phyloP scores from a whole-genome alignment of 2,888 invertebrate genomes.

The Pyrrhosoma nymphula region DNA sequence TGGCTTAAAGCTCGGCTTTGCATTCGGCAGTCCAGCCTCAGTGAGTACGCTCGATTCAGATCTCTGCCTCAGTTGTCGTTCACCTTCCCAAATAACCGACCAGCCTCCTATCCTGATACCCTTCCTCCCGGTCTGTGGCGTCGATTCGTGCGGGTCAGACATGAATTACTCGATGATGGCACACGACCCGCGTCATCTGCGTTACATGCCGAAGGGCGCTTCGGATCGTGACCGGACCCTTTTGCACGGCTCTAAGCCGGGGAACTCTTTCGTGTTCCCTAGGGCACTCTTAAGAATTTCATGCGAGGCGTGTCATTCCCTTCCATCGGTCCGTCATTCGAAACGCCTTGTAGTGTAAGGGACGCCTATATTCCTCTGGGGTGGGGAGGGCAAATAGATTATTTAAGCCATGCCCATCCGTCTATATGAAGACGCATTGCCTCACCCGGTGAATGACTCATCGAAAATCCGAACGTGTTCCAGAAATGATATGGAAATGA shows the following conservation, averaged over 20 bases:
- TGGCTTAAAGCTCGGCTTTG: no score
- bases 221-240: neutral
- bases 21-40: no score
- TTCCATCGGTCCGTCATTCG: constrained; percentile 1
- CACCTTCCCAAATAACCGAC: neutral
- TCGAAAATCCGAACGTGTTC: neutral
- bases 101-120: neutral
- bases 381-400: neutral
- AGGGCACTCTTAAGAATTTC: neutral
- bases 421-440: constrained; percentile 39
- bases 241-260: neutral
- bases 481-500: constrained; percentile 26
- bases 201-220: neutral
- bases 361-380: constrained; percentile 7
- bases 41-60: no score
- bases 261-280: neutral
- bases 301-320: neutral
- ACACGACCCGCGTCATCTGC: neutral
- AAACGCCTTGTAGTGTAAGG: constrained; percentile 18
- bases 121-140: neutral
- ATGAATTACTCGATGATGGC: neutral
- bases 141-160: neutral
- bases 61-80: no score
- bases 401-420: constrained; percentile 16
- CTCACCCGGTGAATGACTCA: neutral